Conservation (phyloP, 1,140 invertebrate genomes). For the Leptopilina clavipes region DNA sequence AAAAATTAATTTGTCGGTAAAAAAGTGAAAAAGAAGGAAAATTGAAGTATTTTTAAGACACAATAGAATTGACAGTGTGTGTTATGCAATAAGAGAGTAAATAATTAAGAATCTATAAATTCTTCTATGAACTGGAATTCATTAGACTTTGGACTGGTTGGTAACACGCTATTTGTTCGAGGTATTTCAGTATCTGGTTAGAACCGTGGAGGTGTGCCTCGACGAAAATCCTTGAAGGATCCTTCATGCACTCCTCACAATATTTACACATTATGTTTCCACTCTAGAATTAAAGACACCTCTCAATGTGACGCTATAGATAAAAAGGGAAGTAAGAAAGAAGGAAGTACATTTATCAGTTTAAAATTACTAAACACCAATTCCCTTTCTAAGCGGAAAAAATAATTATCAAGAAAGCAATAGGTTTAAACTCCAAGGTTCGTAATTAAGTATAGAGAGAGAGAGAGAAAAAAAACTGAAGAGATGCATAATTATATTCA, state of each 20-base stretch:
- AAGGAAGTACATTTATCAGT: not conserved
- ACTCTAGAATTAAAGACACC: slow-evolving; percentile 44
- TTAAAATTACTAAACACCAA: slow-evolving; percentile 3
- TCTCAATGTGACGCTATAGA: not conserved
- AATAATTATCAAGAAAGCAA: not conserved
- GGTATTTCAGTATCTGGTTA: slow-evolving; percentile 58
- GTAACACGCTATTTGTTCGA: slow-evolving; percentile 55
- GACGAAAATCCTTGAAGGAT: slow-evolving; percentile 52
- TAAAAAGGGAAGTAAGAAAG: not conserved
- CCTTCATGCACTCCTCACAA: slow-evolving; percentile 55
- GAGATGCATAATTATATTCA: not conserved
- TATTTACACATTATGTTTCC: slow-evolving; percentile 63
- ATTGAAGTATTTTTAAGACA: not conserved
- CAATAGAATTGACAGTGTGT: not conserved
- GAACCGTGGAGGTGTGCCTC: slow-evolving; percentile 47
- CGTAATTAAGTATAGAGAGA: not conserved
- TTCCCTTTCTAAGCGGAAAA: not conserved
- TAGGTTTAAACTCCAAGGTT: slow-evolving; percentile 13
- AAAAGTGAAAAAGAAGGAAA: too few relatives aligned
- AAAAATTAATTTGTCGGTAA: too few relatives aligned
- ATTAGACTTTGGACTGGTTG: slow-evolving; percentile 37
- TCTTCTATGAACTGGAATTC: slow-evolving; percentile 46
- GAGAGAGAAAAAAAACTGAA: not conserved
- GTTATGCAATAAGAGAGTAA: not conserved
- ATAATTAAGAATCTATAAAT: slow-evolving; percentile 5